Evolutionary conservation across 2,888 invertebrate species (phyloP), one percentile per base, ranked within the genome.

Genomic region (Rhodophaea formosa): DNA sequence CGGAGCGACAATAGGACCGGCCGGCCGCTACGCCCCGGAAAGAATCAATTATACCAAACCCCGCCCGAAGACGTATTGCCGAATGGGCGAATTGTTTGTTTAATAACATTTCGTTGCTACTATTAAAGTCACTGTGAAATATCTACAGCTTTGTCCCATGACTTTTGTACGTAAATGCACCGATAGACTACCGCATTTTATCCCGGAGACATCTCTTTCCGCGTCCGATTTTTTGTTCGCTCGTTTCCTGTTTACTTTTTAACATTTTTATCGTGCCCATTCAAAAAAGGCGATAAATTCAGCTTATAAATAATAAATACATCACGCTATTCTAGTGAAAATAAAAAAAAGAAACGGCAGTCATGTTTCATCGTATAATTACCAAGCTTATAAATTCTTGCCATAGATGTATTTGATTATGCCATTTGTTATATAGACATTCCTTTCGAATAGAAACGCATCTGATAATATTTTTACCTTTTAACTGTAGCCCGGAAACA

Each of bases 1-100:
- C 76, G 80, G 74, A 74, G 60, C 68, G 70, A 88, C 85, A 89
- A 89, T 83, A 75, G 83, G 67, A 66, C 62, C 72, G 70, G 71
- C 72, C 71, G 72, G 68, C 70, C 74, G 77, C 77, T 74, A 80
- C 88, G 86, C 88, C 88, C 90, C 90, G 91, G 90, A 90, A 89
- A 88, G 84, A 91, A 90, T 90, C 91, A 90, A 90, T 91, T 90
- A 90, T 86, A 84, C 79, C 77, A 76, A 71, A 77, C 82, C 78
- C 77, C 75, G 79, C 78, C 79, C 76, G 75, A 76, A 84, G 82
- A 84, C 82, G 84, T 85, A 83, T 83, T 75, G 77, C 78, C 83
- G 80, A 88, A 87, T 89, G 84, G 89, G 89, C 88, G 88, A 89
- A 87, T 86, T 89, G 90, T 91, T 91, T 91, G 90, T 91, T 89